Percentiles rank a stretch among this genome's conserved stretches.
Conservation (phyloP, 2,888 invertebrate genomes). For the Zeuzera pyrina region DNA sequence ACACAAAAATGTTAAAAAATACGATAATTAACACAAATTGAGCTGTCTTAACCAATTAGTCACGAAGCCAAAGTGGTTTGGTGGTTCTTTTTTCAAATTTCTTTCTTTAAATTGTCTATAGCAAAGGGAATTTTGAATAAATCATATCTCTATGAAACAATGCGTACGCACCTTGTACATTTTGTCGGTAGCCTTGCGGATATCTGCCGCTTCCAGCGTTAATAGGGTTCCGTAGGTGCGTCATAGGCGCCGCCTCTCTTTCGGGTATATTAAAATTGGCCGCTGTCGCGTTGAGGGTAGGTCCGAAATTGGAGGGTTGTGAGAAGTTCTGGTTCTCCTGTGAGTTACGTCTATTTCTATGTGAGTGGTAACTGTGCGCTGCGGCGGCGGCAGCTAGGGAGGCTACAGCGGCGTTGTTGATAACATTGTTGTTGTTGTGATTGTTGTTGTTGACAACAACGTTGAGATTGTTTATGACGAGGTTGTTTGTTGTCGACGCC, state of each 20-base stretch:
- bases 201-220: constrained; percentile 62
- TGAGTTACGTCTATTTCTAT: constrained; percentile 61
- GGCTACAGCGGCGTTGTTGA: constrained; percentile 67
- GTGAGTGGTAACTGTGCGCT: constrained; percentile 62
- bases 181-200: constrained; percentile 60
- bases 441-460: constrained; percentile 71
- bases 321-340: constrained; percentile 59
- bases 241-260: constrained; percentile 62
- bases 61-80: constrained; percentile 60
- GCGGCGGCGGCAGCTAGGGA: constrained; percentile 65
- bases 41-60: constrained; percentile 65
- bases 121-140: constrained; percentile 26
- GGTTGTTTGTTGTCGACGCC: constrained; percentile 67
- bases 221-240: constrained; percentile 56
- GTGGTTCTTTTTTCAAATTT: constrained; percentile 34
- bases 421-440: constrained; percentile 67
- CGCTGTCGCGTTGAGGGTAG: constrained; percentile 58
- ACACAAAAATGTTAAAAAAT: constrained; percentile 30
- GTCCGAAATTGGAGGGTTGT: constrained; percentile 53
- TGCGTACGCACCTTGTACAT: constrained; percentile 69
- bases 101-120: too few species aligned
- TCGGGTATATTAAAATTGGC: constrained; percentile 56
- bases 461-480: constrained; percentile 66
- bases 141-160: constrained; percentile 46
- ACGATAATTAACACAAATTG: constrained; percentile 38